phyloP scores from a whole-genome alignment of 2,888 invertebrate species.

The Diplazon laetatorius region DNA sequence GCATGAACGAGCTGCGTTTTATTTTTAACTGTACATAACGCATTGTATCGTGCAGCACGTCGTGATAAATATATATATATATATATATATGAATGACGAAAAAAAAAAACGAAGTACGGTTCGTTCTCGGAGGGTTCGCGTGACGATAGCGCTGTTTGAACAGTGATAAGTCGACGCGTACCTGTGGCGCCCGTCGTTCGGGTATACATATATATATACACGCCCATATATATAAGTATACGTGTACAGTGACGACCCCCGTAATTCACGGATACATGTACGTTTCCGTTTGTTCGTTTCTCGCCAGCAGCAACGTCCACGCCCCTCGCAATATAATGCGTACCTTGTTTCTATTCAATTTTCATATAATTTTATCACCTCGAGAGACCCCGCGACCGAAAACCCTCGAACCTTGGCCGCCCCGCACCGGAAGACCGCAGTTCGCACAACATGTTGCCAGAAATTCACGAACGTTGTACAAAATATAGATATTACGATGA shows the following conservation, averaged over 20 bases:
- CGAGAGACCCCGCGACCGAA: not conserved
- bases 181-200: constrained; percentile 67
- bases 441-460: too few relatives aligned
- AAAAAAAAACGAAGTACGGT: constrained; percentile 49
- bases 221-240: too few relatives aligned
- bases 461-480: constrained; percentile 9
- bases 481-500: not conserved
- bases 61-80: too few relatives aligned
- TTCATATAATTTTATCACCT: constrained; percentile 7
- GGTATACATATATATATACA: not conserved
- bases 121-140: constrained; percentile 72
- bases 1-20: constrained; percentile 40
- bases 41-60: constrained; percentile 59
- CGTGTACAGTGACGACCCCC: constrained; percentile 50
- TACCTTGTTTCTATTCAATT: constrained; percentile 20
- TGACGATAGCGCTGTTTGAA: constrained; percentile 78
- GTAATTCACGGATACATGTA: constrained; percentile 53
- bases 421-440: not conserved
- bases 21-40: constrained; percentile 67
- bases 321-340: constrained; percentile 24
- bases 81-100: too few relatives aligned
- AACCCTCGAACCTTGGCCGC: not conserved
- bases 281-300: constrained; percentile 20
- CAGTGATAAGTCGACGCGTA: constrained; percentile 77
- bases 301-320: constrained; percentile 1